Percentiles rank a stretch among this genome's conserved stretches.
phyloP scores from a whole-genome alignment of 2,888 invertebrate species.

The Maniola hyperantus region DNA sequence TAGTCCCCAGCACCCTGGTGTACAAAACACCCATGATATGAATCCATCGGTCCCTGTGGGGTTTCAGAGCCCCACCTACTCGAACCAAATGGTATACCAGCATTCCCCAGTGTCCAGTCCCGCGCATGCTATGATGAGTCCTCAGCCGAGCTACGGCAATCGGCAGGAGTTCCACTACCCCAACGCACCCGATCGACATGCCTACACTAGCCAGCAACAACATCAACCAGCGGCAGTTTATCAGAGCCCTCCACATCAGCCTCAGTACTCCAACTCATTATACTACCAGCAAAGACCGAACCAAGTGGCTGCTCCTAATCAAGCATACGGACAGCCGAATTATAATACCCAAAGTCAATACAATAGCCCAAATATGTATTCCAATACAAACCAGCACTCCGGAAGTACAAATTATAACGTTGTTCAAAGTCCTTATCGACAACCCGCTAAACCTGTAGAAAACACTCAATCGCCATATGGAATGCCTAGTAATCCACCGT shows the following conservation, averaged over 20 bases:
- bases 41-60: conserved; percentile 65
- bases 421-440: conserved; percentile 67
- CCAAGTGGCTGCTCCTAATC: conserved; percentile 56
- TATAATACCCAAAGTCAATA: conserved; percentile 66
- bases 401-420: conserved; percentile 61
- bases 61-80: conserved; percentile 72
- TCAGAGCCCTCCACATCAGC: conserved; percentile 73
- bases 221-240: conserved; percentile 55
- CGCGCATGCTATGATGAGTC: conserved; percentile 71
- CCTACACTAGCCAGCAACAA: conserved; percentile 61
- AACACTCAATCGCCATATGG: conserved; percentile 55
- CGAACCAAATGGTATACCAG: conserved; percentile 69
- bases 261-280: conserved; percentile 69
- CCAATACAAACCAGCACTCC: conserved; percentile 51
- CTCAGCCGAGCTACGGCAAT: conserved; percentile 63
- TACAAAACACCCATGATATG: conserved; percentile 71
- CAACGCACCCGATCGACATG: conserved; percentile 66
- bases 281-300: conserved; percentile 70
- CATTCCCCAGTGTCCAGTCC: conserved; percentile 51
- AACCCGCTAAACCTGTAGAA: conserved; percentile 60
- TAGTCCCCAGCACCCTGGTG: conserved; percentile 70
- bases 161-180: conserved; percentile 70
- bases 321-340: conserved; percentile 61
- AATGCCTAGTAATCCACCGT: conserved; percentile 56
- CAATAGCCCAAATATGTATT: conserved; percentile 60